Evolutionary conservation across 2,888 invertebrate species (phyloP), one percentile per base, ranked within the genome.

Genomic region (Achlya flavicornis): DNA sequence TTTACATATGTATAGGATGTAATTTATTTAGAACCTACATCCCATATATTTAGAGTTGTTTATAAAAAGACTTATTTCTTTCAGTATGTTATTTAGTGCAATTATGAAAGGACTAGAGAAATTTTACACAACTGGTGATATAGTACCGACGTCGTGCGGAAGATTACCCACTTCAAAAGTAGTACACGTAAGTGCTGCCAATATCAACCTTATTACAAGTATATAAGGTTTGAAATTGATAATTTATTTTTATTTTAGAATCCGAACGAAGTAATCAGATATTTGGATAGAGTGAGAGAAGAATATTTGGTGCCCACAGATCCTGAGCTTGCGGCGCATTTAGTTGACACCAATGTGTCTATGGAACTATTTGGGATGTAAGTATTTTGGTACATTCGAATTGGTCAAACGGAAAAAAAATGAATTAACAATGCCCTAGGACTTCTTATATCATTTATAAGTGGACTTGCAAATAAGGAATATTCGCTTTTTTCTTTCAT

Each of bases 361-460:
- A 95, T 97, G 80, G 97, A 97, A 77, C 94, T 97, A 48, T 98
- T 97, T 85, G 98, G 98, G 83, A 97, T 98, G 97, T 97, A 86
- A 94, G 96, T 93, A n/a, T n/a, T n/a, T n/a, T n/a, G n/a, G n/a
- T n/a, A n/a, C n/a, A n/a, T n/a, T n/a, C n/a, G n/a, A n/a, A n/a
- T n/a, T n/a, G n/a, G n/a, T n/a, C n/a, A n/a, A n/a, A n/a, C n/a
- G n/a, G n/a, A n/a, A n/a, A n/a, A n/a, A n/a, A n/a, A n/a, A n/a
- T n/a, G n/a, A n/a, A n/a, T n/a, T n/a, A n/a, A n/a, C n/a, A n/a
- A n/a, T n/a, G n/a, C n/a, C n/a, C n/a, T n/a, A n/a, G n/a, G n/a
- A n/a, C n/a, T n/a, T n/a, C n/a, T n/a, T n/a, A n/a, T n/a, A n/a
- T n/a, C n/a, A n/a, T n/a, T n/a, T n/a, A n/a, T n/a, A n/a, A n/a